Percentiles rank a stretch among this genome's conserved stretches.
phyloP scores from a whole-genome alignment of 2,888 invertebrate species.

The Drosophila colorata region DNA sequence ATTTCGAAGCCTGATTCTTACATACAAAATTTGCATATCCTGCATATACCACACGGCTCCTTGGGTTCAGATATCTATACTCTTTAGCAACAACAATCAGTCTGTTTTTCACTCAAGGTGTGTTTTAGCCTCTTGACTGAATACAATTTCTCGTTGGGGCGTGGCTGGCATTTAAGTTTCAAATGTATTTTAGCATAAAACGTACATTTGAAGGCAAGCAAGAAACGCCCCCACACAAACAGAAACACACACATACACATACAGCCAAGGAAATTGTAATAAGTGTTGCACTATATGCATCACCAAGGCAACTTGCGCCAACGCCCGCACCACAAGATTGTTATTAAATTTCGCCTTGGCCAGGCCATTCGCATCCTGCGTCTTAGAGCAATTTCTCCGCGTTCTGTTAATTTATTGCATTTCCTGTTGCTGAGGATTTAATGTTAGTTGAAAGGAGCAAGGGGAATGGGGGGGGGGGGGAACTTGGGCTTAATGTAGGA shows the following conservation, averaged over 20 bases:
- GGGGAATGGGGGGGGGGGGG: too few relatives aligned
- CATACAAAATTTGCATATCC: conserved; percentile 14
- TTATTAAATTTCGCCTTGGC: conserved; percentile 54
- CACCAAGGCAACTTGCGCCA: conserved; percentile 27
- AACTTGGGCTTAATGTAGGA: conserved; percentile 11
- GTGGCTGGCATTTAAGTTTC: conserved; percentile 60
- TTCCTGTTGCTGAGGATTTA: conserved; percentile 41
- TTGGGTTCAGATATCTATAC: not conserved
- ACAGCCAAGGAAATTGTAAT: conserved; percentile 20
- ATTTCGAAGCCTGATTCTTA: conserved; percentile 3
- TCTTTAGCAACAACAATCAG: conserved; percentile 2
- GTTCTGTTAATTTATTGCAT: conserved; percentile 62
- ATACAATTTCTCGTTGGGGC: conserved; percentile 34
- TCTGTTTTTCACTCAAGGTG: conserved; percentile 39
- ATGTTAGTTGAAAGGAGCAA: not conserved
- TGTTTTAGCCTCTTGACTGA: conserved; percentile 25
- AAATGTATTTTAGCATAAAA: conserved; percentile 50
- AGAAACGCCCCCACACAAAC: conserved; percentile 17
- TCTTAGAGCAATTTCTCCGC: conserved; percentile 19
- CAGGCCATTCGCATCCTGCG: conserved; percentile 29
- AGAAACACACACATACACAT: conserved; percentile 25
- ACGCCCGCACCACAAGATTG: conserved; percentile 17
- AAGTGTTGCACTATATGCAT: conserved; percentile 42
- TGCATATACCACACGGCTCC: not conserved
- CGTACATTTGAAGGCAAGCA: conserved; percentile 32